Conservation (phyloP, 2,888 invertebrate species). For the Eremobia ochroleuca region DNA sequence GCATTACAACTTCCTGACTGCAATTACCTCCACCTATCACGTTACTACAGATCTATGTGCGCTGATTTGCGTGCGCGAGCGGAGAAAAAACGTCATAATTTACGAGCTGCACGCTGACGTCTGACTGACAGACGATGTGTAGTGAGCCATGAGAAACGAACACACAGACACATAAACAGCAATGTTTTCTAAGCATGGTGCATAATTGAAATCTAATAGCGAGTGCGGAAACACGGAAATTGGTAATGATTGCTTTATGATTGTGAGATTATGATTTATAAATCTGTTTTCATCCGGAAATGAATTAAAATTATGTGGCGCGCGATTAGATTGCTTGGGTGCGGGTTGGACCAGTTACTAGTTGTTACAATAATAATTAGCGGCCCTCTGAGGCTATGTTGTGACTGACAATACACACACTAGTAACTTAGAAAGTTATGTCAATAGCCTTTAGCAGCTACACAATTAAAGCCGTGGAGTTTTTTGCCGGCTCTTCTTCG, state of each 20-base stretch:
- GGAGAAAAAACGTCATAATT: conserved; percentile 84
- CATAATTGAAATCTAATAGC: conserved; percentile 53
- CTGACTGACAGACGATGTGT: conserved; percentile 79
- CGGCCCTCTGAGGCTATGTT: conserved; percentile 4
- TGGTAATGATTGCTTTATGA: conserved; percentile 55
- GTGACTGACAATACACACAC: conserved; percentile 17
- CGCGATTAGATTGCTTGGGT: conserved; percentile 45
- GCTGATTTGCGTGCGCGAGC: conserved; percentile 83
- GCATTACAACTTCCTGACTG: conserved; percentile 24
- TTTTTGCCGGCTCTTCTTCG: background rate
- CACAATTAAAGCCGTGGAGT: background rate
- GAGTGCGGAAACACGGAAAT: conserved; percentile 53
- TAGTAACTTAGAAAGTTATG: conserved; percentile 3
- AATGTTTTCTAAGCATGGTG: conserved; percentile 42
- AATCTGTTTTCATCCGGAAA: conserved; percentile 60
- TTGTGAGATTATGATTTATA: conserved; percentile 54
- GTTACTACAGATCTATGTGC: conserved; percentile 55
- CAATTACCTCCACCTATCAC: conserved; percentile 18
- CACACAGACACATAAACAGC: conserved; percentile 40
- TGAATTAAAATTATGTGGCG: conserved; percentile 48
- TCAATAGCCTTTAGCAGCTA: background rate
- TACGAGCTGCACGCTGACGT: conserved; percentile 78
- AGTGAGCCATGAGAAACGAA: conserved; percentile 67
- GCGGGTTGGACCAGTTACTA: conserved; percentile 31
- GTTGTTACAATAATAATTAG: conserved; percentile 34